These are phyloP conservation scores for Lagopus muta DNA, from an alignment of 2,113 vertebrate species.

Conservation along the genomic window DNA sequence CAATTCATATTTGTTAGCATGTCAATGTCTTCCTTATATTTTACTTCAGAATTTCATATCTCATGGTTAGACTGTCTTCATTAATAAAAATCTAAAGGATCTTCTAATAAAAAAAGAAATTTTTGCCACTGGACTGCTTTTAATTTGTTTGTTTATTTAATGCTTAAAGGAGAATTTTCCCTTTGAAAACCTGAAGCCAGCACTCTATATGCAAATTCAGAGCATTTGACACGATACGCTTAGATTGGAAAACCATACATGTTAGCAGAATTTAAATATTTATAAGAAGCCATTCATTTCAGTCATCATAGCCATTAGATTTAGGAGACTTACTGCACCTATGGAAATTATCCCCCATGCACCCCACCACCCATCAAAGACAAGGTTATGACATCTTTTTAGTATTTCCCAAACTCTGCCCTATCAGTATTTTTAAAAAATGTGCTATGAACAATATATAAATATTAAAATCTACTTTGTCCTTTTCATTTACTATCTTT, in stretches of 20 bases:
- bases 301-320: background rate
- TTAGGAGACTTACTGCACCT: background rate
- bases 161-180: background rate
- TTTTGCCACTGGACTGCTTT: background rate
- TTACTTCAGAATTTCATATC: background rate
- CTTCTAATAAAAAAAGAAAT: background rate
- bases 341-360: background rate
- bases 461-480: background rate
- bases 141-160: background rate
- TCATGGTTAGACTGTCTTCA: background rate
- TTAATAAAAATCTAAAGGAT: background rate
- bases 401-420: background rate
- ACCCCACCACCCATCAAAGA: rapidly evolving
- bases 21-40: too few relatives aligned
- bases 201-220: background rate
- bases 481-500: background rate
- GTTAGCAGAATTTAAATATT: background rate
- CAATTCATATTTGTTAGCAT: background rate
- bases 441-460: background rate
- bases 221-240: background rate
- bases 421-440: background rate
- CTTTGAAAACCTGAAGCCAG: background rate
- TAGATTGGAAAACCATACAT: background rate
- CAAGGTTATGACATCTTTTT: background rate
- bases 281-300: background rate